Evolutionary conservation across 2,113 vertebrate genomes (phyloP).

Genomic region (Muntiacus muntjak): DNA sequence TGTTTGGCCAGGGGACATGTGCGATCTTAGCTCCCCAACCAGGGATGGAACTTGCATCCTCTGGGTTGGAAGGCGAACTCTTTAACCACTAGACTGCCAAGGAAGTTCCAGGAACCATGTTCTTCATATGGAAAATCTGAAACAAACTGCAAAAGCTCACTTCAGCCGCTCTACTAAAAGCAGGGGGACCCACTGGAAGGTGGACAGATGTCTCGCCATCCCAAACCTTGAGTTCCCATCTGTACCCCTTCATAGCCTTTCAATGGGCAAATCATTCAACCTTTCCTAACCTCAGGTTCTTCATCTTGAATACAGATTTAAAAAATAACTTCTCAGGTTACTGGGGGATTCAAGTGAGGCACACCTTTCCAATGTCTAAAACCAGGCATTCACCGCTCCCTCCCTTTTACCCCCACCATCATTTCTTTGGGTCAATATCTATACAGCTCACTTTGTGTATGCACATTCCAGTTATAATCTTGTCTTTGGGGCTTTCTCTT

Average conservation of each 20-base stretch:
- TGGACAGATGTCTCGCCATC: background rate
- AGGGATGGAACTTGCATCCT: background rate
- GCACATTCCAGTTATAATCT: background rate
- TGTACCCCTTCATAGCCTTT: background rate
- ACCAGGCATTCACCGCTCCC: background rate
- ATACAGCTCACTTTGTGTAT: background rate
- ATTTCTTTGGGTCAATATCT: background rate
- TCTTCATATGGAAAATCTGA: background rate
- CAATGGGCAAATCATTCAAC: background rate
- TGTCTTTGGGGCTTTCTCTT: background rate
- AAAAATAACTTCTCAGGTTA: background rate
- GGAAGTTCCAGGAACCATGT: background rate
- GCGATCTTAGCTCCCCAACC: background rate
- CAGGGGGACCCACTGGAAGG: fast-evolving
- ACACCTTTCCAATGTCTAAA: background rate
- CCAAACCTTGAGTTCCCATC: background rate
- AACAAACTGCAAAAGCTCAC: background rate
- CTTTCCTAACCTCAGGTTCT: background rate
- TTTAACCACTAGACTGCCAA: background rate
- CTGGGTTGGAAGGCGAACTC: background rate
- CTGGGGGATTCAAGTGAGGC: background rate
- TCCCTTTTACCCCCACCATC: background rate
- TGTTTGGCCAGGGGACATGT: background rate
- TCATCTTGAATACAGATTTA: background rate
- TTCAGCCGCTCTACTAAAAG: background rate